Evolutionary conservation across 1,140 invertebrate species (phyloP).

Genomic region (Lasaia peninsularis): DNA sequence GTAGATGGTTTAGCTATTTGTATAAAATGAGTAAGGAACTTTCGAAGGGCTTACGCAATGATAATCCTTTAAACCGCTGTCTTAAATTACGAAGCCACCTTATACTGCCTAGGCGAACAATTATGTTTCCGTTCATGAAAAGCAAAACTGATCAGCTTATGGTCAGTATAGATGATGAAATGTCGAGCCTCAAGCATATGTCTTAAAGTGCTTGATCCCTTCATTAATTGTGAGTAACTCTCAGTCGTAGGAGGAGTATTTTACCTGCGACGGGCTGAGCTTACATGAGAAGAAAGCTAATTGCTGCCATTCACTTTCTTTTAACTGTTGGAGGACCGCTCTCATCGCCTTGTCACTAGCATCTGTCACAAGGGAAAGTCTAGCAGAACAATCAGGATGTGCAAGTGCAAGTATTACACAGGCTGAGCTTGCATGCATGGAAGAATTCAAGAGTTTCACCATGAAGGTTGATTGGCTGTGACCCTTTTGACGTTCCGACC

Average conservation of each 20-base stretch:
- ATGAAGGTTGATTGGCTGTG: background rate
- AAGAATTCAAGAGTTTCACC: background rate
- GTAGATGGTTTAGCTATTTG: slow-evolving; percentile 18
- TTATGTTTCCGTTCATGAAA: slow-evolving; percentile 2
- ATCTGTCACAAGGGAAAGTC: background rate
- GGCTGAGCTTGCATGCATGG: background rate
- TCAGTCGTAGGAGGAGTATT: background rate
- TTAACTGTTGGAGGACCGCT: background rate
- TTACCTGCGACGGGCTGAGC: background rate
- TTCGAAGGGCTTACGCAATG: slow-evolving; percentile 26
- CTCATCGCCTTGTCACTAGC: background rate
- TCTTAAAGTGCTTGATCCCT: background rate
- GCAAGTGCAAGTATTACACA: background rate
- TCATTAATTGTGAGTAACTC: background rate
- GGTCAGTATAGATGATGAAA: background rate
- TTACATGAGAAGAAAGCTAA: background rate
- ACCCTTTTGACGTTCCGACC: background rate
- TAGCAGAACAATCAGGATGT: background rate
- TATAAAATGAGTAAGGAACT: too few relatives aligned
- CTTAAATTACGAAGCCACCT: slow-evolving; percentile 9
- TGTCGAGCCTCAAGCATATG: slow-evolving; percentile 6
- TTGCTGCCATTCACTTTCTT: background rate
- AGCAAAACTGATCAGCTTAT: background rate
- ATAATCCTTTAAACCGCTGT: slow-evolving; percentile 5
- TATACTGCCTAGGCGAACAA: background rate